phyloP scores from a whole-genome alignment of 2,113 vertebrate species.

The Salminus brasiliensis region DNA sequence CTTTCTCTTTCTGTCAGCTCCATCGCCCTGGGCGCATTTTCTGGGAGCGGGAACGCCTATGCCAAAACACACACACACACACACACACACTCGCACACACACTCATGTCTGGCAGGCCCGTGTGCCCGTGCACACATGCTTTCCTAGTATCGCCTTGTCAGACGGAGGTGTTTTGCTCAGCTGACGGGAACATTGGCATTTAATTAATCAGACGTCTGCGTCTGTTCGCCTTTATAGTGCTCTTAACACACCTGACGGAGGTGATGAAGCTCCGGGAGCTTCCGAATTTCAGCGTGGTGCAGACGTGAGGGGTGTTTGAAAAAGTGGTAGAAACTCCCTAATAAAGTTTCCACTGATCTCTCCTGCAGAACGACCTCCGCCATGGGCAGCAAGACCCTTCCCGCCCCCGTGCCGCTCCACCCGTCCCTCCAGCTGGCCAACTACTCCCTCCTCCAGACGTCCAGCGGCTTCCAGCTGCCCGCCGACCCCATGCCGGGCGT shows the following conservation, averaged over 20 bases:
- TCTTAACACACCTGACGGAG: too few species aligned
- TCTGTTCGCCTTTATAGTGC: too few species aligned
- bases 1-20: conserved; percentile 61
- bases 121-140: conserved; percentile 3
- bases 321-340: too few species aligned
- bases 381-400: conserved; percentile 97
- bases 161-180: conserved; percentile 26
- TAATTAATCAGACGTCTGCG: conserved; percentile 1
- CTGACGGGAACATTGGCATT: background rate
- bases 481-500: conserved; percentile 90
- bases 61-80: conserved; percentile 53
- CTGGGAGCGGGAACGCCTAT: conserved; percentile 60
- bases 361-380: background rate
- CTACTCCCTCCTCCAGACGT: conserved; percentile 94
- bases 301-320: too few species aligned
- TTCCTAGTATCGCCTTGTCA: conserved; percentile 40
- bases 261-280: too few species aligned
- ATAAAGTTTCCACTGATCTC: background rate
- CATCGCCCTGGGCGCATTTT: conserved; percentile 69
- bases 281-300: too few species aligned
- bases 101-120: conserved; percentile 22
- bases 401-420: conserved; percentile 93
- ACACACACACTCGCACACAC: conserved; percentile 35
- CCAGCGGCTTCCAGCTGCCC: conserved; percentile 89
- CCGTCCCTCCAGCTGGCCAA: conserved; percentile 94